Conservation (phyloP, 2,113 vertebrate genomes). For the Urocynchramus pylzowi region DNA sequence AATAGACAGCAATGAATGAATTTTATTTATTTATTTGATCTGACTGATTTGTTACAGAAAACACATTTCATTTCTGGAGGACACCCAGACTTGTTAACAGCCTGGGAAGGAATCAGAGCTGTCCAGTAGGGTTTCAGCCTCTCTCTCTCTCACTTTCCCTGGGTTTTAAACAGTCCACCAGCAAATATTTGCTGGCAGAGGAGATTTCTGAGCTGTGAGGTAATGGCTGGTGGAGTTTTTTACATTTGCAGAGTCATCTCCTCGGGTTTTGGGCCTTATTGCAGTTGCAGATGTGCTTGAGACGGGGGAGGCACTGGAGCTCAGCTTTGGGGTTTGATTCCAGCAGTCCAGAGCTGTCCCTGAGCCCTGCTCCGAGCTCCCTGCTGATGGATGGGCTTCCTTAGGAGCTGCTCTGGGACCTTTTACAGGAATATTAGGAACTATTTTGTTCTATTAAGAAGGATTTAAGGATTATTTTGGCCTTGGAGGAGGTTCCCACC, state of each 20-base stretch:
- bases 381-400: neutral
- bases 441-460: neutral
- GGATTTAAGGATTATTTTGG: neutral
- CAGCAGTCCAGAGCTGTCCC: neutral
- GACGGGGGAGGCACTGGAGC: neutral
- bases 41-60: neutral
- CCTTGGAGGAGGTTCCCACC: neutral
- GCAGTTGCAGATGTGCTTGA: neutral
- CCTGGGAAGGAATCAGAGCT: neutral
- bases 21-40: neutral
- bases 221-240: constrained; percentile 4
- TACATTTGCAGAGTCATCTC: constrained; percentile 56
- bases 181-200: constrained; percentile 40
- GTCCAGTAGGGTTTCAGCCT: neutral
- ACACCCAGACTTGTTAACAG: neutral
- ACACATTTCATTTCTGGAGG: neutral
- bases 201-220: constrained; percentile 36
- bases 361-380: neutral
- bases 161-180: neutral
- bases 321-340: neutral
- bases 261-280: constrained; percentile 17
- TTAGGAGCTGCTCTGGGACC: neutral
- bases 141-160: constrained; percentile 1
- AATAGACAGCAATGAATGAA: neutral
- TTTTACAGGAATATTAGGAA: neutral